Percentiles rank a stretch among this genome's conserved stretches.
Evolutionary conservation across 2,113 vertebrate species (phyloP).

Genomic region (Sisor rabdophorus): DNA sequence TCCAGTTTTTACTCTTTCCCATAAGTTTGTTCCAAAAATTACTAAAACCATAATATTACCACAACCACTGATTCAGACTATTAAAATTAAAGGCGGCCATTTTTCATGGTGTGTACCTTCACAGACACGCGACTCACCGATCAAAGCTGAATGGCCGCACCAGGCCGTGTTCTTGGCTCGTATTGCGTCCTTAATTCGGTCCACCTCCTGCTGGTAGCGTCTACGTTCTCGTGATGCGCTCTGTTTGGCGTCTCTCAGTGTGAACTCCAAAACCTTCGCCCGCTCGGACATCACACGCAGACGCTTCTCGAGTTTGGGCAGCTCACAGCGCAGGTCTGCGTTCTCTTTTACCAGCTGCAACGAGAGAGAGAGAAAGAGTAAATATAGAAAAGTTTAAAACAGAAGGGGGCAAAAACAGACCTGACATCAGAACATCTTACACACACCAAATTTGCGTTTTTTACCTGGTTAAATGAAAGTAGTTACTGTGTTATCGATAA

Average conservation of each 20-base stretch:
- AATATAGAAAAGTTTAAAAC: background rate
- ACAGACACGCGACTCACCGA: constrained; percentile 68
- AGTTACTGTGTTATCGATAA: background rate
- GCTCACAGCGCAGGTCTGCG: constrained; percentile 91
- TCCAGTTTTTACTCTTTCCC: too few species aligned
- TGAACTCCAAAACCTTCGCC: constrained; percentile 86
- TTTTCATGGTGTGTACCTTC: background rate
- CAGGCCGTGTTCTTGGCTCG: constrained; percentile 89
- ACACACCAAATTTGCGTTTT: background rate
- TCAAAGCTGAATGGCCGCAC: constrained; percentile 84
- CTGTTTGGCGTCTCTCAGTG: constrained; percentile 90
- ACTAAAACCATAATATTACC: too few species aligned
- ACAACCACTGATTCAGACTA: too few species aligned
- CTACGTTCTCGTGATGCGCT: constrained; percentile 87
- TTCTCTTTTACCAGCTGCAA: constrained; percentile 86
- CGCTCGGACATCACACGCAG: constrained; percentile 84
- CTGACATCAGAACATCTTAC: background rate
- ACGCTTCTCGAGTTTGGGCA: constrained; percentile 92
- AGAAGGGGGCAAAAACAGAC: background rate
- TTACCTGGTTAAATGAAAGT: background rate
- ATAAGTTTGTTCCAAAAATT: too few species aligned
- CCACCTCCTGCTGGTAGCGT: constrained; percentile 92
- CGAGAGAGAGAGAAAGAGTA: background rate
- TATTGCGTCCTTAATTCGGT: constrained; percentile 91
- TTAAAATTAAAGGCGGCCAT: too few species aligned